A percentile compares a stretch with the other conserved stretches of the same genome.
Conservation (phyloP, 2,888 invertebrate genomes). For the Platypus cylindrus region DNA sequence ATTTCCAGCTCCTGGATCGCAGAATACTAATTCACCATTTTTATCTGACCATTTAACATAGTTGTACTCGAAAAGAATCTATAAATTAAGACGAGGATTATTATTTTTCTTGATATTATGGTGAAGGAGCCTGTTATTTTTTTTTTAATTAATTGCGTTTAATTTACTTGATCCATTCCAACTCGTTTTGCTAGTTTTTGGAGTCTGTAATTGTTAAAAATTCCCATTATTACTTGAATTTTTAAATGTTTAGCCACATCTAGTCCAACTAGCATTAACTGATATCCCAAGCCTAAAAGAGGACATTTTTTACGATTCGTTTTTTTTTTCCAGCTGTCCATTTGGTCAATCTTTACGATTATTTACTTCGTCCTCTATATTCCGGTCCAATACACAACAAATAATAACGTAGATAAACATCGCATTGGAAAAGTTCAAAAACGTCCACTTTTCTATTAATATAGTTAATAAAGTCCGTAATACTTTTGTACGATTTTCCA, state of each 20-base stretch:
- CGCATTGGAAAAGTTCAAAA: constrained; percentile 26
- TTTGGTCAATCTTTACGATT: too few relatives aligned
- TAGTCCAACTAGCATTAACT: constrained; percentile 21
- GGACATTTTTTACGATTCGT: too few relatives aligned
- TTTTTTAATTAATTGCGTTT: not conserved
- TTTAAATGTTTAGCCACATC: constrained; percentile 28
- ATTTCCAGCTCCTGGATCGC: constrained; percentile 39
- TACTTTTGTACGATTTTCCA: constrained; percentile 28
- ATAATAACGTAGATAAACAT: constrained; percentile 27
- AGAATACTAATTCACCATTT: constrained; percentile 34
- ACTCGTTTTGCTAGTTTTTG: constrained; percentile 27
- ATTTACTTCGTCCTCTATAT: constrained; percentile 24
- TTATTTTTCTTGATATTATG: constrained; percentile 4
- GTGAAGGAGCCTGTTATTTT: not conserved
- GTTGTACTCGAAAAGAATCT: constrained; percentile 28
- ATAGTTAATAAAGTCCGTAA: constrained; percentile 23
- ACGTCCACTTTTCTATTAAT: constrained; percentile 29
- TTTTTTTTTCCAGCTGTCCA: too few relatives aligned
- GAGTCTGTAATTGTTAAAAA: constrained; percentile 23
- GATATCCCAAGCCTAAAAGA: constrained; percentile 17
- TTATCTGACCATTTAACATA: constrained; percentile 35
- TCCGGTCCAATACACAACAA: constrained; percentile 26
- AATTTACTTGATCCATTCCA: constrained; percentile 22
- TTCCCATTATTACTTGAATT: constrained; percentile 26
- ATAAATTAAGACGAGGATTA: constrained; percentile 16